Evolutionary conservation across 2,113 vertebrate genomes (phyloP).

Genomic region (Anarrhichthys ocellatus): DNA sequence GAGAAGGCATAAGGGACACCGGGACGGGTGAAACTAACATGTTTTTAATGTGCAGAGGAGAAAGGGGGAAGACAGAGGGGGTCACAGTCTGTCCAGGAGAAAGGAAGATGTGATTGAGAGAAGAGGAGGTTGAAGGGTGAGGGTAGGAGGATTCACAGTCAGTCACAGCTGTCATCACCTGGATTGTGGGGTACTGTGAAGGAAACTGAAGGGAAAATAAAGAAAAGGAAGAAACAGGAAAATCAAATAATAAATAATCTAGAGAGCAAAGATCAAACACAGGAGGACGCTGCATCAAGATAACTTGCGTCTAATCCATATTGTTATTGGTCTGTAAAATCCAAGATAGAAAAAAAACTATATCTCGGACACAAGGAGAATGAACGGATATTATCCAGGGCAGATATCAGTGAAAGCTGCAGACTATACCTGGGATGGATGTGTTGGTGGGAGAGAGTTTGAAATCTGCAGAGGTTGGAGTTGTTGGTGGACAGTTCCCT

Average conservation of each 20-base stretch:
- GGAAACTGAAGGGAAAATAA: conserved; percentile 63
- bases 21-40: conserved; percentile 83
- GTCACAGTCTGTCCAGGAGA: conserved; percentile 73
- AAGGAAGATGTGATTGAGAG: conserved; percentile 71
- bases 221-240: conserved; percentile 53
- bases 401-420: neutral
- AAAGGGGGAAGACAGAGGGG: conserved; percentile 82
- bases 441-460: conserved; percentile 71
- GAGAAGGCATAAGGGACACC: conserved; percentile 81
- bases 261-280: conserved; percentile 27
- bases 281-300: conserved; percentile 25
- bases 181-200: conserved; percentile 76
- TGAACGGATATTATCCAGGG: neutral
- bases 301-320: neutral
- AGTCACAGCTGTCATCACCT: conserved; percentile 73
- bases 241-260: conserved; percentile 56
- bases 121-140: conserved; percentile 65
- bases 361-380: neutral
- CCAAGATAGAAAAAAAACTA: neutral
- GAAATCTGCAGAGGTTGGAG: conserved; percentile 86
- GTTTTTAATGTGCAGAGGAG: conserved; percentile 79
- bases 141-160: conserved; percentile 71
- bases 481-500: conserved; percentile 57
- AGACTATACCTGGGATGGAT: conserved; percentile 85
- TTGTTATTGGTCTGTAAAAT: neutral